Evolutionary conservation across 2,888 invertebrate genomes (phyloP).

Genomic region (Aleiodes leptofemur): DNA sequence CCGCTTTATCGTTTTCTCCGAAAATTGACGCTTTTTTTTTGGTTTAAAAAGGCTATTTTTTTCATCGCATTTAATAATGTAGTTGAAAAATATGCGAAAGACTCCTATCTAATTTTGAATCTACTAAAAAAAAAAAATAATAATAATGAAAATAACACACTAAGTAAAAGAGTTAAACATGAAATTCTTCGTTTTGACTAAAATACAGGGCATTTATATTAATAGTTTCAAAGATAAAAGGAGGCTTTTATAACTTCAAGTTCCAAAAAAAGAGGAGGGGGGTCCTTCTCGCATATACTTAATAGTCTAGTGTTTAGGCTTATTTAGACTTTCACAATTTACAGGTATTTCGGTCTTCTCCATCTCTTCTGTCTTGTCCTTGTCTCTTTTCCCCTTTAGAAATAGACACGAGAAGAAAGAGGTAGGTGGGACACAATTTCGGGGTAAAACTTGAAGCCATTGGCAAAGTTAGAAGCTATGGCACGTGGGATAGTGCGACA

Average conservation of each 20-base stretch:
- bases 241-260: background rate
- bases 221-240: constrained; percentile 20
- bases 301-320: constrained; percentile 38
- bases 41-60: background rate
- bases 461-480: constrained; percentile 6
- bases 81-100: background rate
- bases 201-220: constrained; percentile 38
- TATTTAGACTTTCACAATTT: constrained; percentile 30
- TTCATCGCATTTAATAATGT: background rate
- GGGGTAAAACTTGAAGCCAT: background rate
- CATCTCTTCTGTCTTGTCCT: background rate
- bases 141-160: constrained; percentile 1
- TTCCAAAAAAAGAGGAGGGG: background rate
- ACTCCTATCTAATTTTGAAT: background rate
- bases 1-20: background rate
- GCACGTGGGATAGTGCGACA: too few relatives aligned
- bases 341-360: constrained; percentile 3
- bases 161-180: constrained; percentile 23
- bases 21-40: constrained; percentile 15
- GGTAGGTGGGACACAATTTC: background rate
- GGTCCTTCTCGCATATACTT: constrained; percentile 2
- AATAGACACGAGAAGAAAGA: background rate
- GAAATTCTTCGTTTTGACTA: constrained; percentile 8
- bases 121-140: background rate
- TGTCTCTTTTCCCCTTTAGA: too few relatives aligned